Base-by-base conservation (phyloP, 2,888 invertebrate species). In the Nudaria mundana region DNA sequence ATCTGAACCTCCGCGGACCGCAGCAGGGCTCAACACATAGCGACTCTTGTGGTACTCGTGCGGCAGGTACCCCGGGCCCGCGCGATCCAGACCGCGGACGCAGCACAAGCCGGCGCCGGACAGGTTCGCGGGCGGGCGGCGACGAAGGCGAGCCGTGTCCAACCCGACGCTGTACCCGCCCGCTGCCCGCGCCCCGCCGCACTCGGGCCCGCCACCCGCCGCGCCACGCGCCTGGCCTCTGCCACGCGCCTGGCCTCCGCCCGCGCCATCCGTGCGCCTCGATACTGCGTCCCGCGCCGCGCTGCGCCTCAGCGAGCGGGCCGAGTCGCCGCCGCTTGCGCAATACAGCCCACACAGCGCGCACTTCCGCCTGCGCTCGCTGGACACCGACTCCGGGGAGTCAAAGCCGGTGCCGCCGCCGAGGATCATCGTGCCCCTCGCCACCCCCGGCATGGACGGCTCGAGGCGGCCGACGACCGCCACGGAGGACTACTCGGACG, bases 401-500 rank as follows among this genome's bases (percentile, higher is more conserved):
- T 44, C 56, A n/a, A 47, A 52, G 13, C 56, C 56, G 16, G 41
- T 30, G 38, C 56, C 42, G 36, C 50, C 48, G 34, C 44, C 47
- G 15, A 41, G 24, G 11, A 37, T 7, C 20, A 8, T 38, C 35
- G 30, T 37, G 29, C 23, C 40, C 32, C 48, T 44, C 52, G 37
- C 30, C 12, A 44, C 41, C 48, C 45, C 41, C 47, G 44, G 29
- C 46, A 75, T 76, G 76, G 76, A 71, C 37, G 44, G 70, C 28
- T 54, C 55, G 29, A 63, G 71, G 10, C 68, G 69, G 46, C 75
- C 79, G 16, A 83, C 90, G 66, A 91, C 8, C 20, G 20, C 91
- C 66, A 92, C 91, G 52, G 94, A 93, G 75, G 93, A 93, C 68
- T 84, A 92, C 52, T 90, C 91, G 49, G 94, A 94, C 63, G 93